Conservation (phyloP, 2,113 vertebrate genomes). For the Sorex araneus region DNA sequence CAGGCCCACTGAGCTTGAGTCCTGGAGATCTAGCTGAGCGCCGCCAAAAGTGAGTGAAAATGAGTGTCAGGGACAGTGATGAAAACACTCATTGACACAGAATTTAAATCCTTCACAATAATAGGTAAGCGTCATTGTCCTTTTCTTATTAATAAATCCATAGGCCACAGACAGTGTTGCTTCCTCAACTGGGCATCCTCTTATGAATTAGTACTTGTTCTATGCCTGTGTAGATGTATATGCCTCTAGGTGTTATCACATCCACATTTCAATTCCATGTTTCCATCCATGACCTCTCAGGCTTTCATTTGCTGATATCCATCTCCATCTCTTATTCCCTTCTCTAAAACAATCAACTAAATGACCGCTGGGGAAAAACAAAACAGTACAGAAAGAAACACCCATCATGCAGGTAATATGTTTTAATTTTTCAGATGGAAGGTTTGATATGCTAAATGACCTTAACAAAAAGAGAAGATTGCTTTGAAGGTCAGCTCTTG, state of each 20-base stretch:
- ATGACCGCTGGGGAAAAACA: not conserved
- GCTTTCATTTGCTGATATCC: not conserved
- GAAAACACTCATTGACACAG: fast-evolving
- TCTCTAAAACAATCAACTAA: not conserved
- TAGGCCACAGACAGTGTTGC: not conserved
- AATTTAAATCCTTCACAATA: not conserved
- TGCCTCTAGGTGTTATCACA: not conserved
- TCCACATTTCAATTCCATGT: not conserved
- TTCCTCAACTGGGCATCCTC: not conserved
- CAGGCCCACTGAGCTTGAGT: not conserved
- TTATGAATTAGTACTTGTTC: not conserved
- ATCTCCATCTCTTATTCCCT: not conserved
- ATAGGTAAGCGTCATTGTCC: not conserved
- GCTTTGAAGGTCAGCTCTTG: not conserved
- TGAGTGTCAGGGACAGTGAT: fast-evolving
- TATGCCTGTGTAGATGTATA: too few species aligned
- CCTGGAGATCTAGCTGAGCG: not conserved
- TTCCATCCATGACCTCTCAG: not conserved
- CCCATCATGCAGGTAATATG: not conserved
- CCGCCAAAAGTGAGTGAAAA: not conserved
- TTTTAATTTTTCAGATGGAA: not conserved
- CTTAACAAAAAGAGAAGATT: not conserved
- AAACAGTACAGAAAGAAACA: not conserved
- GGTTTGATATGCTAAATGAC: not conserved
- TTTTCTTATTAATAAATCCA: not conserved